Conservation (phyloP, 2,888 invertebrate genomes). For the Piscicola geometra region DNA sequence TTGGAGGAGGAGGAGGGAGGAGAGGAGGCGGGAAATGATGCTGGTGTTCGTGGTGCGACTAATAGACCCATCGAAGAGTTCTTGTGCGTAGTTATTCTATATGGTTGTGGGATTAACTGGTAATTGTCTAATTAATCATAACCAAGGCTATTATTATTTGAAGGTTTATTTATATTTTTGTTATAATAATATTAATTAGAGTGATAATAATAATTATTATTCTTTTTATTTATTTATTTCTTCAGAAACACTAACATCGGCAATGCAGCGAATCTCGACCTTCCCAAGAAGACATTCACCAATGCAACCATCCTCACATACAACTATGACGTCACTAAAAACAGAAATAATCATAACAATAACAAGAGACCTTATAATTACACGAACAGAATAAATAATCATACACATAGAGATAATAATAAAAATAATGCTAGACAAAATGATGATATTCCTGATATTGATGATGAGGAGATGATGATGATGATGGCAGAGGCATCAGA, state of each 20-base stretch:
- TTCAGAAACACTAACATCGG: background rate
- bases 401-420: background rate
- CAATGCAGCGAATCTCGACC: background rate
- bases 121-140: too few species aligned
- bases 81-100: background rate
- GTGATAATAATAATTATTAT: too few species aligned
- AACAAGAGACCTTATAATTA: too few species aligned
- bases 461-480: slow-evolving; percentile 8
- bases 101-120: too few species aligned
- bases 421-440: background rate
- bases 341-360: background rate
- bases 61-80: background rate
- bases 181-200: too few species aligned
- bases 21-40: background rate
- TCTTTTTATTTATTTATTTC: background rate
- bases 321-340: background rate
- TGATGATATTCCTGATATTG: background rate
- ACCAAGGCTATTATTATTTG: too few species aligned
- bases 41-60: slow-evolving; percentile 2
- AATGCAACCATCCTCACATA: background rate
- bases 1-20: slow-evolving; percentile 59
- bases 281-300: background rate
- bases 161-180: too few species aligned
- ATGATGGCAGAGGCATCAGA: background rate
- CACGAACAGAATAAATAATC: background rate